phyloP scores from a whole-genome alignment of 2,113 vertebrate species.

The Brachyhypopomus gauderio region DNA sequence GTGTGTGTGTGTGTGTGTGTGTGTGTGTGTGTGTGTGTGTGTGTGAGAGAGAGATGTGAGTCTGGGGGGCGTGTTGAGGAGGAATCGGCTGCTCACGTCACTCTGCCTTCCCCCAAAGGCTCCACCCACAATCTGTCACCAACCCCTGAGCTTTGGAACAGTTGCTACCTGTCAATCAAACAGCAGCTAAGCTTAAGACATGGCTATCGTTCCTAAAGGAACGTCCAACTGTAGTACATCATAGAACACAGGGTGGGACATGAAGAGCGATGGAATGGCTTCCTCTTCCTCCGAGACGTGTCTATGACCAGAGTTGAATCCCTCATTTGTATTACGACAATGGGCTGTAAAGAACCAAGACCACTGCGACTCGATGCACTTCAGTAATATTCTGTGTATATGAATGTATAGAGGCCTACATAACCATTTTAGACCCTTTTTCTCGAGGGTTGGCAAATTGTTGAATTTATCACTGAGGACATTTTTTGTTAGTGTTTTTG shows the following conservation, averaged over 20 bases:
- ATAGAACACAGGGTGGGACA: conserved; percentile 7
- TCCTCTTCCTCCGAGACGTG: conserved; percentile 10
- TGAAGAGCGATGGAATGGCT: conserved; percentile 1
- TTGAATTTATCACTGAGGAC: conserved; percentile 8
- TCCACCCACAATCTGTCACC: neutral
- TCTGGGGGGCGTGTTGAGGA: conserved; percentile 2
- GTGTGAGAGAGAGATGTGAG: conserved; percentile 10
- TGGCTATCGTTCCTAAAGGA: conserved; percentile 34
- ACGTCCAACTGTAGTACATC: conserved; percentile 29
- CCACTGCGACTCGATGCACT: conserved; percentile 47
- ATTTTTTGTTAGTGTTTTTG: conserved; percentile 22
- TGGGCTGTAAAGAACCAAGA: conserved; percentile 47
- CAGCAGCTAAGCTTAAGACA: conserved; percentile 13
- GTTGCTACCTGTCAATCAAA: conserved; percentile 47
- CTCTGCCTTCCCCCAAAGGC: conserved; percentile 25
- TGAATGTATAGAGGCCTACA: conserved; percentile 23
- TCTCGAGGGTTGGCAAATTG: neutral
- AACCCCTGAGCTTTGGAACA: conserved; percentile 15
- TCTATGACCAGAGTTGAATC: conserved; percentile 17
- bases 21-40: conserved; percentile 10
- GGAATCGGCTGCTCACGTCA: conserved; percentile 8
- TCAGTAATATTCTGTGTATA: conserved; percentile 40
- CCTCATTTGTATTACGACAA: conserved; percentile 19
- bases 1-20: neutral
- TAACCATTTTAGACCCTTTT: conserved; percentile 12